phyloP scores from a whole-genome alignment of 2,113 vertebrate genomes.

The Passerina amoena region DNA sequence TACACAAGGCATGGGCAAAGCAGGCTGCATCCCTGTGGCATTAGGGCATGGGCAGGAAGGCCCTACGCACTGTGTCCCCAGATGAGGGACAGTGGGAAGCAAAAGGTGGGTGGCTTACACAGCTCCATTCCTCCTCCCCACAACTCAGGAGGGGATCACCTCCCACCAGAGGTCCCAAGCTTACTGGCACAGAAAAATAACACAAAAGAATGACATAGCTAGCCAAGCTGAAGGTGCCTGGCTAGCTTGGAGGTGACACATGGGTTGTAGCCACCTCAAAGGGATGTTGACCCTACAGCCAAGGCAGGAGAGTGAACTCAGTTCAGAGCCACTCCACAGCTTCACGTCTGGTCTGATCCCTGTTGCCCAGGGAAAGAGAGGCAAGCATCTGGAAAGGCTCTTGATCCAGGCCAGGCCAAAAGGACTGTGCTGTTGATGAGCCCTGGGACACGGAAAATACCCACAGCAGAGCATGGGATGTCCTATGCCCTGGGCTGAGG shows the following conservation, averaged over 20 bases:
- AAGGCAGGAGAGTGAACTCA: background rate
- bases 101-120: background rate
- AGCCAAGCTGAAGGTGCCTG: background rate
- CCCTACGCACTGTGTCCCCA: fast-evolving
- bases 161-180: background rate
- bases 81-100: background rate
- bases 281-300: background rate
- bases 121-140: background rate
- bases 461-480: fast-evolving
- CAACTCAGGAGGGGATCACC: background rate
- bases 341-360: background rate
- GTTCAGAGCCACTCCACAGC: background rate
- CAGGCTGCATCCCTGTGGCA: background rate
- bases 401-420: background rate
- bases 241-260: background rate
- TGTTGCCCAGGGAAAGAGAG: background rate
- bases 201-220: background rate
- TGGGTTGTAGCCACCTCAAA: background rate
- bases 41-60: background rate
- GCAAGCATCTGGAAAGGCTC: background rate
- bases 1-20: background rate
- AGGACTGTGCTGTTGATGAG: background rate
- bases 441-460: background rate
- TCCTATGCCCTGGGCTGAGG: background rate
- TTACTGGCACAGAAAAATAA: background rate